Conservation (phyloP, 2,113 vertebrate genomes). For the Nannobrachium achirus region DNA sequence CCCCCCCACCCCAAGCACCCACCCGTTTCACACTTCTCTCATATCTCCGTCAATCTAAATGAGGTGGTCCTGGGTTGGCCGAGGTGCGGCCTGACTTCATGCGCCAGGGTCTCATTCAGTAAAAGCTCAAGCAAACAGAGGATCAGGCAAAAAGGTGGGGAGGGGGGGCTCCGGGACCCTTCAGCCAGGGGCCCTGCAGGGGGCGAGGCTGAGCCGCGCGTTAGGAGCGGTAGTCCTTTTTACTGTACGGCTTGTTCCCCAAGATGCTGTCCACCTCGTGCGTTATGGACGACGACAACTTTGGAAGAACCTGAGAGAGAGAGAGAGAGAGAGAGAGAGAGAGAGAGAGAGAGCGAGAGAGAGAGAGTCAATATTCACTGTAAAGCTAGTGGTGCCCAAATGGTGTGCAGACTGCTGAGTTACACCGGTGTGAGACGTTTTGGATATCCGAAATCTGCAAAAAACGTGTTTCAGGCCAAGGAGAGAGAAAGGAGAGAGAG, state of each 20-base stretch:
- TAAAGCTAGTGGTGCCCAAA: too few relatives aligned
- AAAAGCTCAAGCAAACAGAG: constrained; percentile 91
- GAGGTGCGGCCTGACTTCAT: constrained; percentile 79
- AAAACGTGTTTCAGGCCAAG: too few relatives aligned
- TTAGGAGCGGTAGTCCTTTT: constrained; percentile 99
- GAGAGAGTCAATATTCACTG: too few relatives aligned
- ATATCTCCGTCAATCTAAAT: constrained; percentile 73
- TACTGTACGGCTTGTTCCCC: constrained; percentile 99
- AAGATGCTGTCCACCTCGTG: constrained; percentile 99
- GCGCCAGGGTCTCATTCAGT: constrained; percentile 82
- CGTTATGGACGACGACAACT: constrained; percentile 94
- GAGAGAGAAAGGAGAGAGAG: too few relatives aligned
- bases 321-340: constrained; percentile 1
- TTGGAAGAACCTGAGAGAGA: constrained; percentile 90
- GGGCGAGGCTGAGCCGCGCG: constrained; percentile 8
- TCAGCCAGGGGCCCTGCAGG: constrained; percentile 60
- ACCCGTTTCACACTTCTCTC: neutral
- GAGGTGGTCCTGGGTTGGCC: constrained; percentile 72
- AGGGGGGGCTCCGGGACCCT: constrained; percentile 49
- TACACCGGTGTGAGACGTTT: too few relatives aligned
- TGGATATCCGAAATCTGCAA: too few relatives aligned
- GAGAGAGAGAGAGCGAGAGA: too few relatives aligned
- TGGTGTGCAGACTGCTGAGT: too few relatives aligned
- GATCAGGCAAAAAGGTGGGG: constrained; percentile 82
- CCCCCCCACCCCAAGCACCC: too few relatives aligned